Conservation (phyloP, 1,140 invertebrate species). For the Papilio helenus region DNA sequence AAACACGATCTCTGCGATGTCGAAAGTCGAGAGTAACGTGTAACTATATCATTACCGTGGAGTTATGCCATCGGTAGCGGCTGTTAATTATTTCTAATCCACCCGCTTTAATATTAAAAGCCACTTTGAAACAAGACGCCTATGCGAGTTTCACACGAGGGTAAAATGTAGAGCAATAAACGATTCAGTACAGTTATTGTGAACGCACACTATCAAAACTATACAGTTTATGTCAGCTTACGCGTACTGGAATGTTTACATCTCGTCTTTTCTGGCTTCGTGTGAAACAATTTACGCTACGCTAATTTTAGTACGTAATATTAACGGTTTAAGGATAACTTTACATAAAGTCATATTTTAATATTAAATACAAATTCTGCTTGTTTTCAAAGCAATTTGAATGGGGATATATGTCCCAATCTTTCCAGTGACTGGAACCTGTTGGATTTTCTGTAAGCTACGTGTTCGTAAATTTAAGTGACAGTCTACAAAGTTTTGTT, state of each 20-base stretch:
- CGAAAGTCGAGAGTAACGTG: not conserved
- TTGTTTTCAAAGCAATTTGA: not conserved
- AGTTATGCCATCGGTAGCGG: conserved; percentile 26
- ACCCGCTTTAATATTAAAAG: conserved; percentile 12
- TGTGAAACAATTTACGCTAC: not conserved
- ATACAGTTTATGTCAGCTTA: too few species aligned
- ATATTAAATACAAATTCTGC: not conserved
- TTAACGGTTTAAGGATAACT: not conserved
- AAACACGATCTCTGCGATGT: conserved; percentile 30
- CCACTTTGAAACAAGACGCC: conserved; percentile 3
- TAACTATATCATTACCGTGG: conserved; percentile 32
- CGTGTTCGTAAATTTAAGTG: conserved; percentile 9
- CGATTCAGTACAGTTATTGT: not conserved
- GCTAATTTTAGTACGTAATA: not conserved
- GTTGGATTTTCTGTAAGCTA: not conserved
- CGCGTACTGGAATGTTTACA: not conserved
- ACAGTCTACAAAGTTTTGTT: conserved; percentile 8
- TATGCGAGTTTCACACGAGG: not conserved
- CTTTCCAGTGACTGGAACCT: conserved; percentile 4
- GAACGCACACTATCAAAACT: not conserved
- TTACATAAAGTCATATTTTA: not conserved
- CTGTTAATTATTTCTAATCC: conserved; percentile 31
- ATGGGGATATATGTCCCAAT: not conserved
- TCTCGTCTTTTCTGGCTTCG: not conserved
- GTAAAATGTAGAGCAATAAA: not conserved